phyloP scores from a whole-genome alignment of 2,888 invertebrate species.

The Nomada flava region DNA sequence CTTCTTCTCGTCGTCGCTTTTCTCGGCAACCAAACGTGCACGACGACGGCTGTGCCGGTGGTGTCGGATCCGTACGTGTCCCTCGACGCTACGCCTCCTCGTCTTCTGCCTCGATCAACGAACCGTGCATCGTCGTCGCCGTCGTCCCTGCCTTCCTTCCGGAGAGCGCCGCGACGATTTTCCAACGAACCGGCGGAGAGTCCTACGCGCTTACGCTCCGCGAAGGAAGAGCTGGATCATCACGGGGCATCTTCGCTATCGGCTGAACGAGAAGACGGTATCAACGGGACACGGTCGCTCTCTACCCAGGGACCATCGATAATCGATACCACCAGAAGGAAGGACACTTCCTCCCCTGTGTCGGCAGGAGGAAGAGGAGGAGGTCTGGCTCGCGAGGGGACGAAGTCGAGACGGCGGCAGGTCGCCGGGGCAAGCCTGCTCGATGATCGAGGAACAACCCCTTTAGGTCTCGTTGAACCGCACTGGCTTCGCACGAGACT shows the following conservation, averaged over 20 bases:
- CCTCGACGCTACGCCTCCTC: constrained; percentile 56
- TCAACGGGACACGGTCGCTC: constrained; percentile 10
- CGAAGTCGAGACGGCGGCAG: constrained; percentile 43
- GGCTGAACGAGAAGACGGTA: constrained; percentile 21
- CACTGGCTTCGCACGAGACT: constrained; percentile 37
- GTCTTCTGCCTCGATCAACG: constrained; percentile 48
- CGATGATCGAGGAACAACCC: constrained; percentile 39
- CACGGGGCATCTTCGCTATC: constrained; percentile 21
- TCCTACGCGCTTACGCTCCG: neutral
- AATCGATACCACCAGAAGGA: constrained; percentile 37
- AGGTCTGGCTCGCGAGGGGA: constrained; percentile 57
- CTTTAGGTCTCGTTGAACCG: constrained; percentile 26
- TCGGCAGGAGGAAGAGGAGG: constrained; percentile 45
- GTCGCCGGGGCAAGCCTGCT: constrained; percentile 29
- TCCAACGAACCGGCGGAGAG: constrained; percentile 5
- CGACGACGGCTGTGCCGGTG: constrained; percentile 75
- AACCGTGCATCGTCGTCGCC: constrained; percentile 29
- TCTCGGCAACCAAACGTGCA: constrained; percentile 71
- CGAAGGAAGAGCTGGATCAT: constrained; percentile 40
- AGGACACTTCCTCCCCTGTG: constrained; percentile 35
- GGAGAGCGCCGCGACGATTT: constrained; percentile 32
- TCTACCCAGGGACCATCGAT: constrained; percentile 15
- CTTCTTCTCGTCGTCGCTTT: constrained; percentile 80
- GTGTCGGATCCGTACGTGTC: constrained; percentile 56
- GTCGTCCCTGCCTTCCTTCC: constrained; percentile 7